Base-by-base conservation (phyloP, 2,113 vertebrate genomes). In the Equus quagga region DNA sequence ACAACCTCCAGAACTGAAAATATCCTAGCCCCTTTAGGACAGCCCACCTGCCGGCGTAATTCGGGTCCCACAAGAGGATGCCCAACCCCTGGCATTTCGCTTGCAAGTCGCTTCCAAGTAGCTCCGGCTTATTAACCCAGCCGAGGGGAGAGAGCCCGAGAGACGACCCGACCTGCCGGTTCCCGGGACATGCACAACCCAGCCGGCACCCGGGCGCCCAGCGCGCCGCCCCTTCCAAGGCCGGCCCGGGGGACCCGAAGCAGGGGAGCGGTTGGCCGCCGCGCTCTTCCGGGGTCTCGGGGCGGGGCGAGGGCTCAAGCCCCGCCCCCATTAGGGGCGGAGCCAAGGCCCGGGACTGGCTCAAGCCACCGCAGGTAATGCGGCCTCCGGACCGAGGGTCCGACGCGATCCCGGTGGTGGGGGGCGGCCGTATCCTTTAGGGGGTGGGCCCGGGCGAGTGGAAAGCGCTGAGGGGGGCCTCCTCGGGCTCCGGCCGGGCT, bases 241-340 rank as follows among this genome's bases (percentile, higher is more conserved):
- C 28, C 1, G 12, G 11, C n/a, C 62, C 3, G 0, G 21, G n/a
- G 14, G 21, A 26, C 21, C 7, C 1, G n/a, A 17, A 26, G 7
- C 8, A 4, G 17, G 2, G 1, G 3, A 72, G 91, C 79, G 9
- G 79, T 95, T 84, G 95, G 81, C 56, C 28, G 18, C 8, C 0
- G 26, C 23, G 4, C 56, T 26, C 73, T 97, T 96, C 97, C 94
- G 95, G 91, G 64, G 31, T 10, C 64, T n/a, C 46, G 65, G 72
- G 92, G 49, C 0, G 33, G 64, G 24, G 75, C 64, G 11, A 26
- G 1, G 0, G 4, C 12, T 1, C 13, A 91, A 31, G 44, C 5
- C 36, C 85, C 89, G 60, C 93, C 97, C 65, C 33, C 0, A 0
- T 4, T 2, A 1, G 1, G 46, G 98, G 98, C 76, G 94, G 89